These are phyloP conservation scores for Bombus fervidus DNA, from an alignment of 1,140 invertebrate genomes.

Conservation along the genomic window DNA sequence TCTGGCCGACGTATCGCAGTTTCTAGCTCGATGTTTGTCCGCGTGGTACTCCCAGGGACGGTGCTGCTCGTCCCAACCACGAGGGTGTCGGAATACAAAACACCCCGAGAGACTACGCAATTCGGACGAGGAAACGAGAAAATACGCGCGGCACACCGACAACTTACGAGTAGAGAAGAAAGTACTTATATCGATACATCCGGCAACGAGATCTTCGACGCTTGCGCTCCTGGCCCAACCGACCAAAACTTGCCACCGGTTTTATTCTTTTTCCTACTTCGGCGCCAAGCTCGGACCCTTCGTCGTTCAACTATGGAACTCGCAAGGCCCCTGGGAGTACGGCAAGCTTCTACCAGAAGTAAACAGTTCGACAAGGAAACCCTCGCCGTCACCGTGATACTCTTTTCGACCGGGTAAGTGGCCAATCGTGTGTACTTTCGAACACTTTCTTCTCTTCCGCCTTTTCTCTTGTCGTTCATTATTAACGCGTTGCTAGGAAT, in stretches of 20 bases:
- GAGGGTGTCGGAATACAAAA: slow-evolving; percentile 55
- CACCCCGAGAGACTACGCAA: background rate
- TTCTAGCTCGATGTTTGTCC: slow-evolving; percentile 82
- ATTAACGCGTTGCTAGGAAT: background rate
- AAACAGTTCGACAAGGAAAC: slow-evolving; percentile 32
- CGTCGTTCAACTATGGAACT: slow-evolving; percentile 48
- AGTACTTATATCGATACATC: slow-evolving; percentile 34
- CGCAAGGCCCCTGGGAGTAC: slow-evolving; percentile 57
- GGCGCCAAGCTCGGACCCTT: slow-evolving; percentile 33
- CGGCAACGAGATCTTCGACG: slow-evolving; percentile 53
- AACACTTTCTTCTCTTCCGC: slow-evolving; percentile 6
- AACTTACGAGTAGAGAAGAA: background rate
- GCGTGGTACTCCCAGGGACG: slow-evolving; percentile 77
- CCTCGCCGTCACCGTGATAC: slow-evolving; percentile 25
- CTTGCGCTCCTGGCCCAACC: slow-evolving; percentile 36
- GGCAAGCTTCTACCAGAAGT: background rate
- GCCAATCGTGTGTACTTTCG: slow-evolving; percentile 55
- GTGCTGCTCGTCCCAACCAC: slow-evolving; percentile 61
- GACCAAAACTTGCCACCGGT: slow-evolving; percentile 20
- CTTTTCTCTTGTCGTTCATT: background rate
- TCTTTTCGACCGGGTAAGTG: slow-evolving; percentile 64
- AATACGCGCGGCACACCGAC: background rate
- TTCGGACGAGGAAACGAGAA: background rate
- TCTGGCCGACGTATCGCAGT: slow-evolving; percentile 80
- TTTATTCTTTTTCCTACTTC: slow-evolving; percentile 26